These are phyloP conservation scores for Hydrochoerus hydrochaeris DNA, from an alignment of 2,113 vertebrate genomes.

Conservation along the genomic window DNA sequence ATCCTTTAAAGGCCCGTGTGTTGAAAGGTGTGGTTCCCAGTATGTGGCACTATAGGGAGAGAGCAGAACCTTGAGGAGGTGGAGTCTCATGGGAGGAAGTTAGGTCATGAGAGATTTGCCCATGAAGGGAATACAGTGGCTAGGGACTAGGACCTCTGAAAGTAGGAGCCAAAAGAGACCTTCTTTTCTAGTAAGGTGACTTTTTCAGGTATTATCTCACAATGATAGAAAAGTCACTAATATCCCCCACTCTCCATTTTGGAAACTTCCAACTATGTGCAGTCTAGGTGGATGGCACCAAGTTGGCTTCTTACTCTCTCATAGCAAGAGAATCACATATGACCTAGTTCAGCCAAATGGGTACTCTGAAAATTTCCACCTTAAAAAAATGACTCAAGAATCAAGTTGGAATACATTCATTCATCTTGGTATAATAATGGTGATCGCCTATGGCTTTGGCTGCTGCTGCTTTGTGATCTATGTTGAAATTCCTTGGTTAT, in stretches of 20 bases:
- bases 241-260: not conserved
- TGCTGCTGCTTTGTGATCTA: not conserved
- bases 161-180: not conserved
- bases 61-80: not conserved
- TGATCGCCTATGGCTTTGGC: not conserved
- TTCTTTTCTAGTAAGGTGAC: not conserved
- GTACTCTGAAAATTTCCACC: not conserved
- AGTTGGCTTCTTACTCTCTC: not conserved
- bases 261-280: not conserved
- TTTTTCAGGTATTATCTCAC: not conserved
- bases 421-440: not conserved
- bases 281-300: not conserved
- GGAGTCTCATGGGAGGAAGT: not conserved
- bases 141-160: not conserved
- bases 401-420: not conserved
- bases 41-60: not conserved
- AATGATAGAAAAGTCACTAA: not conserved
- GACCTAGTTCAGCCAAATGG: not conserved
- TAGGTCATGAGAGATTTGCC: not conserved
- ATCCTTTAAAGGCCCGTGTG: not conserved
- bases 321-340: not conserved
- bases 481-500: not conserved
- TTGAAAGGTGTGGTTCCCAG: not conserved
- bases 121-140: not conserved
- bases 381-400: not conserved